Evolutionary conservation across 1,140 invertebrate species (phyloP).

Genomic region (Zaprionus lachaisei): DNA sequence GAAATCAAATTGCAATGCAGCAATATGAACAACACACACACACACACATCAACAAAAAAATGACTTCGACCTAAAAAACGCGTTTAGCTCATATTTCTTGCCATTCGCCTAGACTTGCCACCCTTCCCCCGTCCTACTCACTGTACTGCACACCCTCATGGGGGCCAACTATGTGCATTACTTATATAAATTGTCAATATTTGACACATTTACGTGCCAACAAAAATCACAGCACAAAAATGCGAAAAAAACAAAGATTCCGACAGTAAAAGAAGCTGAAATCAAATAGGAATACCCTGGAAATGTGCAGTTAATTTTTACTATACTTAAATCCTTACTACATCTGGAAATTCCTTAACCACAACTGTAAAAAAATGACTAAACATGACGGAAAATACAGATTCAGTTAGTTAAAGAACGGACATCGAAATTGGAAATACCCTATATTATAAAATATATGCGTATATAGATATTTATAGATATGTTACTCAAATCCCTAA

Average conservation of each 20-base stretch:
- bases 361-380: no score
- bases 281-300: background rate
- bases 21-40: slow-evolving; percentile 31
- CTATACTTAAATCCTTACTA: no score
- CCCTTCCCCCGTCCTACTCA: background rate
- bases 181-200: slow-evolving; percentile 80
- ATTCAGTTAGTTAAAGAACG: no score
- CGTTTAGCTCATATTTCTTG: slow-evolving; percentile 80
- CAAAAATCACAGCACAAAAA: slow-evolving; percentile 38
- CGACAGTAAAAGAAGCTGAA: slow-evolving; percentile 14
- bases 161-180: slow-evolving; percentile 62
- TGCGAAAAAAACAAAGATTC: slow-evolving; percentile 36
- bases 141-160: background rate
- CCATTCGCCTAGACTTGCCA: slow-evolving; percentile 46
- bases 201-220: slow-evolving; percentile 76
- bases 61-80: slow-evolving; percentile 73
- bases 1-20: slow-evolving; percentile 41
- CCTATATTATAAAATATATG: no score
- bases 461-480: background rate
- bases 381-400: no score
- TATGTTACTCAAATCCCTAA: background rate
- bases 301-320: background rate
- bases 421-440: no score
- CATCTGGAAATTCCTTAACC: no score
- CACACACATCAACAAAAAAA: slow-evolving; percentile 50